A percentile compares a stretch with the other conserved stretches of the same genome.
Conservation (phyloP, 30 jellyfish, hydroid and myxozoan genomes). For the Pelagia noctiluca region DNA sequence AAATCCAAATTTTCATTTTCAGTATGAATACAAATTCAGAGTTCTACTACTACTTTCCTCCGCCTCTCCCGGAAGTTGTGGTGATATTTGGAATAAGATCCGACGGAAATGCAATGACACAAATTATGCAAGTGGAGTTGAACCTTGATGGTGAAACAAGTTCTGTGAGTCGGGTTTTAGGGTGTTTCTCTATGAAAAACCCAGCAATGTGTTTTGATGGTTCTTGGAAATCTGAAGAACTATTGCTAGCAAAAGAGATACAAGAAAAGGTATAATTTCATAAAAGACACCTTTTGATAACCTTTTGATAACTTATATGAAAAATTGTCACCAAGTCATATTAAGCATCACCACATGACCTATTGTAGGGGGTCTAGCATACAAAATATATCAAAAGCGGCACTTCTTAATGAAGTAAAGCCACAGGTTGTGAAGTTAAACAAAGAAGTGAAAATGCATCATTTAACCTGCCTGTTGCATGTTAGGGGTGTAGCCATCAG, state of each 20-base stretch:
- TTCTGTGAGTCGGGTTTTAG: constrained; percentile 28
- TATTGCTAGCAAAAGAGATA: constrained; percentile 34
- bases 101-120: constrained; percentile 13
- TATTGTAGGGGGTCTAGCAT: no score
- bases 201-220: constrained; percentile 41
- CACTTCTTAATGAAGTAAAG: background rate
- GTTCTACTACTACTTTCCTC: constrained; percentile 78
- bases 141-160: constrained; percentile 46
- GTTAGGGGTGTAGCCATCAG: no score
- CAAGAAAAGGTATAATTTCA: constrained; percentile 51
- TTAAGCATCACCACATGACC: no score
- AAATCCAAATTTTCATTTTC: background rate
- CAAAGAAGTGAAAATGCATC: no score
- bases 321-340: no score
- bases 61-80: constrained; percentile 76
- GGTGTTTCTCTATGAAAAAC: constrained; percentile 6
- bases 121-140: constrained; percentile 26
- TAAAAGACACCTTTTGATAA: no score
- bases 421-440: background rate
- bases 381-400: background rate
- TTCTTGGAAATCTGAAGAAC: constrained; percentile 41
- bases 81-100: constrained; percentile 60
- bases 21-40: constrained; percentile 58
- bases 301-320: no score
- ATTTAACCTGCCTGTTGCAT: no score